Evolutionary conservation across 2,113 vertebrate genomes (phyloP).

Genomic region (Coptodon bakossiorum): DNA sequence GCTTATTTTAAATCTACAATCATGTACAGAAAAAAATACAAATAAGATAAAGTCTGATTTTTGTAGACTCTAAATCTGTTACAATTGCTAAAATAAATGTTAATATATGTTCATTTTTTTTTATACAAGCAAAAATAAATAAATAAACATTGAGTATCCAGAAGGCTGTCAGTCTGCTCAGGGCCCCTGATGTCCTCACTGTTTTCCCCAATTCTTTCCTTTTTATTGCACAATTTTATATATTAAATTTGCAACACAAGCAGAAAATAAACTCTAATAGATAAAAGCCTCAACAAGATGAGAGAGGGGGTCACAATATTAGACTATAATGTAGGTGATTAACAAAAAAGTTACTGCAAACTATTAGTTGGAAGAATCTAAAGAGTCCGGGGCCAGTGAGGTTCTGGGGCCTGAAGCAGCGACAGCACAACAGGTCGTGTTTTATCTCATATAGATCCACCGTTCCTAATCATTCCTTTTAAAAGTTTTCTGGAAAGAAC

Average conservation of each 20-base stretch:
- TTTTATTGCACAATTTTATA: background rate
- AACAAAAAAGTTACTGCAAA: background rate
- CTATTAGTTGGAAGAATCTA: background rate
- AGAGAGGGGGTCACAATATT: background rate
- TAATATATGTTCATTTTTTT: background rate
- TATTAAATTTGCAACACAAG: background rate
- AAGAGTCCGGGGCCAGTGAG: background rate
- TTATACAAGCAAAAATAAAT: background rate
- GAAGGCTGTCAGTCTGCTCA: background rate
- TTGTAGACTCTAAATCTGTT: rapidly evolving
- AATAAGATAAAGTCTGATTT: rapidly evolving
- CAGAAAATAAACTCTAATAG: background rate
- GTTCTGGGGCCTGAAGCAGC: background rate
- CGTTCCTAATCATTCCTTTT: background rate
- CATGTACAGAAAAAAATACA: background rate
- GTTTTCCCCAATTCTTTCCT: background rate
- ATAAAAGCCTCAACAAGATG: background rate
- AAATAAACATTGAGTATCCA: background rate
- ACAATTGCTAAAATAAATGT: background rate
- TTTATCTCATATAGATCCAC: background rate
- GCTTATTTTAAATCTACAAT: background rate
- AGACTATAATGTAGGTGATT: rapidly evolving
- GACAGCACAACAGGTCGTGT: background rate
- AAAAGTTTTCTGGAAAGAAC: background rate
- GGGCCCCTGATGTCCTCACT: background rate